Conservation (phyloP, 2,113 vertebrate species). For the Proteles cristata region DNA sequence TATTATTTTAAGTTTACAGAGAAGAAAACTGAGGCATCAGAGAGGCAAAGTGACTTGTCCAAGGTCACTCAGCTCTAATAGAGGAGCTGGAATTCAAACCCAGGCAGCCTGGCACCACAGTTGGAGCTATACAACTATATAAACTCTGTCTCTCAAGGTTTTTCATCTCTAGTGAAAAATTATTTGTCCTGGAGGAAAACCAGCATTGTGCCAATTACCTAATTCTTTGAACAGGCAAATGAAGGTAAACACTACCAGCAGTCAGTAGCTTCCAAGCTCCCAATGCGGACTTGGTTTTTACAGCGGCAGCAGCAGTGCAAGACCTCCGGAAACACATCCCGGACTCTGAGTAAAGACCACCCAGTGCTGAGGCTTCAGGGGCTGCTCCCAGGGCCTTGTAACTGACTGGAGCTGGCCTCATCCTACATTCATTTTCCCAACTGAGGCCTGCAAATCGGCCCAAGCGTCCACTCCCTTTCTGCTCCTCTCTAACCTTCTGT, state of each 20-base stretch:
- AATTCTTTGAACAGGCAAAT: neutral
- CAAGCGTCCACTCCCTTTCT: no score
- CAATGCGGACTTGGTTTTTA: neutral
- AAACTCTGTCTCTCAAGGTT: neutral
- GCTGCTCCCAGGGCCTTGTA: neutral
- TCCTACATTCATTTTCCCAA: neutral
- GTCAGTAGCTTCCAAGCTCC: neutral
- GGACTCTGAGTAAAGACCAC: neutral
- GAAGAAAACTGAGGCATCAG: neutral
- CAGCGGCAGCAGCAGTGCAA: neutral
- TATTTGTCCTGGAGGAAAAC: neutral
- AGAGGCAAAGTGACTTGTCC: neutral
- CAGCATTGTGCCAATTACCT: neutral
- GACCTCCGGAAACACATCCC: neutral
- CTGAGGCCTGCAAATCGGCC: neutral
- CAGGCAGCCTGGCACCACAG: neutral
- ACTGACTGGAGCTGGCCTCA: neutral
- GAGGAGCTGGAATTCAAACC: neutral
- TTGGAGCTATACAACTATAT: neutral
- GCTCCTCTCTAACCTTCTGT: neutral
- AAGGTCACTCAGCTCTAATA: neutral
- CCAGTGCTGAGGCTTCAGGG: neutral
- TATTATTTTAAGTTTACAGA: constrained; percentile 12
- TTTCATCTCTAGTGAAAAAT: neutral
- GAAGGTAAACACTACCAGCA: neutral